These are phyloP conservation scores for Rutilus rutilus DNA, from an alignment of 2,113 vertebrate genomes.

Conservation along the genomic window DNA sequence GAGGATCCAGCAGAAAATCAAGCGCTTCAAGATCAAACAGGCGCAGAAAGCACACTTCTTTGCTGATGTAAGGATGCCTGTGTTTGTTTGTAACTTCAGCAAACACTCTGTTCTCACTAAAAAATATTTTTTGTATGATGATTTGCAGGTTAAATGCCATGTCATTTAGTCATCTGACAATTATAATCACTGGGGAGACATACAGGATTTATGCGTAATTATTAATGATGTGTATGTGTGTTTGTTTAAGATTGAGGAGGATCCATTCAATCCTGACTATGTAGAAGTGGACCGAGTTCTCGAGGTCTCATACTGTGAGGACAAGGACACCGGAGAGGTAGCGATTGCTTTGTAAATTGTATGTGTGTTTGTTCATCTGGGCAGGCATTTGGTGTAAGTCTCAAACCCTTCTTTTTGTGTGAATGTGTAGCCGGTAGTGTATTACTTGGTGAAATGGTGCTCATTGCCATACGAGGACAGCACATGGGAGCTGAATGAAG, in stretches of 20 bases:
- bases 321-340: constrained; percentile 98
- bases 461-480: constrained; percentile 98
- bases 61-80: constrained; percentile 87
- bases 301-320: constrained; percentile 97
- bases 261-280: constrained; percentile 97
- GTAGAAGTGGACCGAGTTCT: constrained; percentile 96
- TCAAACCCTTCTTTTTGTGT: constrained; percentile 35
- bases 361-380: constrained; percentile 1
- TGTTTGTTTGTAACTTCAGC: constrained; percentile 40
- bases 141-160: neutral
- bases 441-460: constrained; percentile 99
- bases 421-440: constrained; percentile 88
- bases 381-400: constrained; percentile 34
- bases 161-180: neutral
- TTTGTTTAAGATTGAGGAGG: constrained; percentile 91
- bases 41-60: constrained; percentile 98
- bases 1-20: constrained; percentile 99
- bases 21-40: constrained; percentile 97
- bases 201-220: neutral
- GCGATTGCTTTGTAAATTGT: constrained; percentile 30
- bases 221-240: neutral
- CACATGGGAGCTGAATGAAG: constrained; percentile 98
- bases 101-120: constrained; percentile 2
- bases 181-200: neutral
- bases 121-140: neutral